Conservation (phyloP, 2,888 invertebrate species). For the Oscheius sp. region DNA sequence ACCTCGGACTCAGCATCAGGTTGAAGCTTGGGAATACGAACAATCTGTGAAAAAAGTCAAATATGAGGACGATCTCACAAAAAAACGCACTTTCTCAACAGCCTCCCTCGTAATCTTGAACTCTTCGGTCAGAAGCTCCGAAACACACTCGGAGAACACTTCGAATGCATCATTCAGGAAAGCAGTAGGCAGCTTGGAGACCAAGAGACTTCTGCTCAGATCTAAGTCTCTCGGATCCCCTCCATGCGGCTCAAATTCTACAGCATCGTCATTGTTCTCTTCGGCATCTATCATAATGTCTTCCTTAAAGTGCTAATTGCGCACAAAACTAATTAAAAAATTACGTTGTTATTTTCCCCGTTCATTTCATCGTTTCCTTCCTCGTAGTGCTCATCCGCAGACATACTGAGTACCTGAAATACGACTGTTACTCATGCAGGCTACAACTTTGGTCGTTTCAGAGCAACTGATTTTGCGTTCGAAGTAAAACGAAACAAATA, state of each 20-base stretch:
- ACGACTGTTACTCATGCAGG: too few relatives aligned
- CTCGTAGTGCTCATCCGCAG: not conserved
- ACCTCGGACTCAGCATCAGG: slow-evolving; percentile 40
- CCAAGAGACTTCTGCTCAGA: slow-evolving; percentile 42
- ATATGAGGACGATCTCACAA: not conserved
- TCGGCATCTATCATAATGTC: not conserved
- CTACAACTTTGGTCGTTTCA: too few relatives aligned
- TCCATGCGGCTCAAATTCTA: slow-evolving; percentile 3
- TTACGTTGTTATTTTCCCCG: not conserved
- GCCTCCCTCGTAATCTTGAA: slow-evolving; percentile 42
- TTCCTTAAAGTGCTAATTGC: not conserved
- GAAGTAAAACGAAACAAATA: too few relatives aligned
- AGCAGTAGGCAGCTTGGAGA: slow-evolving; percentile 44
- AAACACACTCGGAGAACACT: slow-evolving; percentile 50
- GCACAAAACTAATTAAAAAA: not conserved
- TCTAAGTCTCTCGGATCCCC: slow-evolving; percentile 28
- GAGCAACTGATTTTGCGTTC: too few relatives aligned
- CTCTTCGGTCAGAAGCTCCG: slow-evolving; percentile 46
- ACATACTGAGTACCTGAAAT: not conserved
- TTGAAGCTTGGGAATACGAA: slow-evolving; percentile 46
- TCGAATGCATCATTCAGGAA: slow-evolving; percentile 49
- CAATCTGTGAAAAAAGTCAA: slow-evolving; percentile 38
- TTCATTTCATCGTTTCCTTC: not conserved
- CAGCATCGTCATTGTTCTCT: slow-evolving; percentile 4
- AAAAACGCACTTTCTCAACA: slow-evolving; percentile 39